These are phyloP conservation scores for Flabesymbios commensalis DNA, from an alignment of 2,888 invertebrate genomes.

Conservation along the genomic window DNA sequence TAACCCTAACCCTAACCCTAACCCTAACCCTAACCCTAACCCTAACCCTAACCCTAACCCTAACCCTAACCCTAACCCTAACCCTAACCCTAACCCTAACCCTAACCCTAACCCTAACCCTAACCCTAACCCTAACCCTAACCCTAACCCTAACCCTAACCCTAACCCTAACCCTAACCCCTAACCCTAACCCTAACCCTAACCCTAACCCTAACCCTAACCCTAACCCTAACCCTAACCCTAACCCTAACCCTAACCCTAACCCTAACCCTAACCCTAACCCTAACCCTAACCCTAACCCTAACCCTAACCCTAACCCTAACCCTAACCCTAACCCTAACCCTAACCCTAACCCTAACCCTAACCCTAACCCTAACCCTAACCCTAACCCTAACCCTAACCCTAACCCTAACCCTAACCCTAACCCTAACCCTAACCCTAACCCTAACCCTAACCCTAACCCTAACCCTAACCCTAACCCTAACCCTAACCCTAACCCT, in stretches of 20 bases:
- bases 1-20: constrained; percentile 33
- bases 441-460: constrained; percentile 28
- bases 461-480: constrained; percentile 31
- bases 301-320: constrained; percentile 37
- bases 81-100: constrained; percentile 16
- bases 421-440: constrained; percentile 31
- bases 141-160: constrained; percentile 11
- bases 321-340: constrained; percentile 21
- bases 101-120: constrained; percentile 13
- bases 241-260: constrained; percentile 24
- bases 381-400: constrained; percentile 35
- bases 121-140: constrained; percentile 9
- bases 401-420: constrained; percentile 37
- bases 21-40: constrained; percentile 23
- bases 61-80: constrained; percentile 15
- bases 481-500: constrained; percentile 23
- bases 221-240: constrained; percentile 23
- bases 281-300: constrained; percentile 38
- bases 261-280: constrained; percentile 31
- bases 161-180: constrained; percentile 12
- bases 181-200: constrained; percentile 14
- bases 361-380: constrained; percentile 22
- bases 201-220: constrained; percentile 21
- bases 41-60: constrained; percentile 14
- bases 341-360: constrained; percentile 27